Conservation (phyloP, 2,888 invertebrate genomes). For the Polia nebulosa region DNA sequence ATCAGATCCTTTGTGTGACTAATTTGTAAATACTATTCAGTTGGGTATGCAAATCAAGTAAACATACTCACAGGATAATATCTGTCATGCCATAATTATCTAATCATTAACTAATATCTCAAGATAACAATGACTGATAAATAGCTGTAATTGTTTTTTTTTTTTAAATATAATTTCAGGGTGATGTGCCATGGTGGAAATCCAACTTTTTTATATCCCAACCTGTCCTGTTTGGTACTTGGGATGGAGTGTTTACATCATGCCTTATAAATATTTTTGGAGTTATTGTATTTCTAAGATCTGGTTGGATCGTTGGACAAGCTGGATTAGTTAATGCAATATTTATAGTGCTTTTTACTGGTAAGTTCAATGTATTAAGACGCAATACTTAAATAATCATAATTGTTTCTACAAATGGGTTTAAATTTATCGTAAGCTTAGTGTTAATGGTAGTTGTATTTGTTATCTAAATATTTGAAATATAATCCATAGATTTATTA, state of each 20-base stretch:
- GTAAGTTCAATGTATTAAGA: constrained; percentile 79
- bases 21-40: neutral
- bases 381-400: neutral
- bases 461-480: constrained; percentile 24
- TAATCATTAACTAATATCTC: constrained; percentile 40
- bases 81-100: constrained; percentile 31
- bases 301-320: constrained; percentile 99
- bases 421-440: neutral
- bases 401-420: neutral
- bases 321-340: constrained; percentile 96
- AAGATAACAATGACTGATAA: constrained; percentile 32
- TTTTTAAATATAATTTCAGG: constrained; percentile 85
- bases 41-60: neutral
- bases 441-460: neutral
- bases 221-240: constrained; percentile 98
- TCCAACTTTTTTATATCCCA: constrained; percentile 99
- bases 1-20: neutral
- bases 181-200: constrained; percentile 98
- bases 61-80: constrained; percentile 20
- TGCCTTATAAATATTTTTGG: constrained; percentile 99
- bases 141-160: constrained; percentile 18
- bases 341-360: constrained; percentile 95
- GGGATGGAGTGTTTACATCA: constrained; percentile 99
- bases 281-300: constrained; percentile 98
- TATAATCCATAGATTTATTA: constrained; percentile 29